A percentile compares a stretch with the other conserved stretches of the same genome.
Conservation (phyloP, 53 echinoderm and acorn worm genomes). For the Antedon mediterranea region DNA sequence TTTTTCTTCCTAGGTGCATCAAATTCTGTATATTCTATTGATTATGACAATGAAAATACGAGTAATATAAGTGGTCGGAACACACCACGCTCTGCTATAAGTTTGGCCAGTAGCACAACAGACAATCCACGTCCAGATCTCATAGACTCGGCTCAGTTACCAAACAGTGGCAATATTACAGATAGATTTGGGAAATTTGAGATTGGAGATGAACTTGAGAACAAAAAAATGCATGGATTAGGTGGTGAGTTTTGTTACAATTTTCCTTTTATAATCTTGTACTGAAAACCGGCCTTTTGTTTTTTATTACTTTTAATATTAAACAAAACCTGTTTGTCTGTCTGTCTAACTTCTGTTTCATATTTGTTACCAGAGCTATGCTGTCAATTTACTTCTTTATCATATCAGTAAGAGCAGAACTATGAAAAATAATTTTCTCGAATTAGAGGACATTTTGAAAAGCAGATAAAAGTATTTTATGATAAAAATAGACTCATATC, state of each 20-base stretch:
- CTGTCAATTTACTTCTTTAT: too few species aligned
- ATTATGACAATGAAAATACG: slow-evolving; percentile 71
- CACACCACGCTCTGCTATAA: slow-evolving; percentile 80
- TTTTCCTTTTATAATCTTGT: too few species aligned
- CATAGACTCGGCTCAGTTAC: slow-evolving; percentile 76
- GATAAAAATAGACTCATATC: too few species aligned
- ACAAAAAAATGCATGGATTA: slow-evolving; percentile 17
- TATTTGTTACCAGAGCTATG: too few species aligned
- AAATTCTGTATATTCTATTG: slow-evolving; percentile 94
- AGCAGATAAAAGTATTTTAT: too few species aligned
- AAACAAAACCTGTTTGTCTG: too few species aligned
- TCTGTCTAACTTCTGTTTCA: too few species aligned
- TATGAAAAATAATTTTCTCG: too few species aligned
- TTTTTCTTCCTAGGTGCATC: slow-evolving; percentile 32
- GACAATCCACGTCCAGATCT: slow-evolving; percentile 68
- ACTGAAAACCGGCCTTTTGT: too few species aligned
- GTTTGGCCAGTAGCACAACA: slow-evolving; percentile 81
- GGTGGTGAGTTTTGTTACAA: not conserved
- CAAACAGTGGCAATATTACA: slow-evolving; percentile 86
- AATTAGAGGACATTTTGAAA: too few species aligned
- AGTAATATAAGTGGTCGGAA: slow-evolving; percentile 84
- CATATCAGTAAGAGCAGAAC: too few species aligned
- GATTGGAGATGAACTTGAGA: slow-evolving; percentile 60
- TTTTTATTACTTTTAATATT: too few species aligned
- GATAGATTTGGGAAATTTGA: slow-evolving; percentile 99